Conservation (phyloP, 2,888 invertebrate species). For the Trilocha varians region DNA sequence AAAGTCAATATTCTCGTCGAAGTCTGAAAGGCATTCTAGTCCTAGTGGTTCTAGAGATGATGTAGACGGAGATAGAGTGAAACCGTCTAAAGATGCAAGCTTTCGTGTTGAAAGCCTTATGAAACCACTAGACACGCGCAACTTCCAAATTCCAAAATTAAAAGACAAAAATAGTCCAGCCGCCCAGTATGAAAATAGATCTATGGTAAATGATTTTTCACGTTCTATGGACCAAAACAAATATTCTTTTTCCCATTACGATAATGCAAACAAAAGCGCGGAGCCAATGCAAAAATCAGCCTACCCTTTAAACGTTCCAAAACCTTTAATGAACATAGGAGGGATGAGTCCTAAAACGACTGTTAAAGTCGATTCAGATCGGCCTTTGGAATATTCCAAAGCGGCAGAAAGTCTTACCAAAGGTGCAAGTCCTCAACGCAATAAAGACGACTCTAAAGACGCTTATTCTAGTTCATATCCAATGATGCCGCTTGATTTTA, state of each 20-base stretch:
- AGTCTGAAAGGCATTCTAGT: conserved; percentile 77
- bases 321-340: conserved; percentile 59
- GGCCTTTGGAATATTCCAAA: conserved; percentile 53
- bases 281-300: conserved; percentile 57
- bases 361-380: conserved; percentile 41
- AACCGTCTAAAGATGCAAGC: conserved; percentile 76
- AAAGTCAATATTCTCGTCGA: conserved; percentile 77
- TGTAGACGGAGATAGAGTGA: conserved; percentile 76
- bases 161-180: conserved; percentile 62
- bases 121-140: conserved; percentile 84
- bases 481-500: conserved; percentile 57
- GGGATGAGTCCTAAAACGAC: conserved; percentile 58
- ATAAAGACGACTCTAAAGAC: conserved; percentile 56
- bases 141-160: conserved; percentile 90
- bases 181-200: conserved; percentile 54
- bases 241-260: conserved; percentile 60
- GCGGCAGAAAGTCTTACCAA: conserved; percentile 52
- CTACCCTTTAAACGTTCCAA: conserved; percentile 61
- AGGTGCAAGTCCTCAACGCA: conserved; percentile 46
- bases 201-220: conserved; percentile 60
- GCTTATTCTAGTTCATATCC: conserved; percentile 45
- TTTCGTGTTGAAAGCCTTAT: conserved; percentile 82
- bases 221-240: conserved; percentile 57
- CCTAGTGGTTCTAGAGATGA: conserved; percentile 78
- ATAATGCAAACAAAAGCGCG: conserved; percentile 43